These are phyloP conservation scores for Protula sp. DNA, from an alignment of 2,888 invertebrate genomes.

Conservation along the genomic window DNA sequence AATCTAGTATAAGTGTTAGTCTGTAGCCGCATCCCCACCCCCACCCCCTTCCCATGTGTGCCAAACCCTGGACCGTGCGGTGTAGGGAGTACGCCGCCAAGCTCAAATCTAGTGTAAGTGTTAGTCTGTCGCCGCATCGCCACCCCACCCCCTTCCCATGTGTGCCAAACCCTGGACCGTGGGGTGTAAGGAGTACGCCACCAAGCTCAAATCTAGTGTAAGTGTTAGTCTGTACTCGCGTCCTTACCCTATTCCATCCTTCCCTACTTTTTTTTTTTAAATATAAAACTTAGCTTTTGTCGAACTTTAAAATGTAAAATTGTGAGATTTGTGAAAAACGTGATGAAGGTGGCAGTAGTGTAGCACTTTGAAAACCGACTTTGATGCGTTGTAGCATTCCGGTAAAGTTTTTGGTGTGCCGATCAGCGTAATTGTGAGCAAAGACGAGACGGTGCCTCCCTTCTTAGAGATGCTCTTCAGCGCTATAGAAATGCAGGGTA, in stretches of 20 bases:
- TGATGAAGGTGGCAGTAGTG: too few relatives aligned
- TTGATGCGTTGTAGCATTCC: too few relatives aligned
- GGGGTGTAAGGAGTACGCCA: conserved; percentile 41
- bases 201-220: background rate
- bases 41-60: conserved; percentile 91
- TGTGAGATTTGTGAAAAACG: too few relatives aligned
- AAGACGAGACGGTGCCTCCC: conserved; percentile 69
- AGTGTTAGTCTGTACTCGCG: background rate
- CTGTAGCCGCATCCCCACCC: conserved; percentile 64
- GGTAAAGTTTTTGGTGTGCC: conserved; percentile 72
- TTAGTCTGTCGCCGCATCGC: conserved; percentile 24
- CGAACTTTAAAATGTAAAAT: too few relatives aligned
- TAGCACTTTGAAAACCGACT: too few relatives aligned
- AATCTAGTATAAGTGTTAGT: background rate
- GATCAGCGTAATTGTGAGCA: conserved; percentile 62
- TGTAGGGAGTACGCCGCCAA: conserved; percentile 39
- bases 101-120: background rate
- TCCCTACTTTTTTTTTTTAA: too few relatives aligned
- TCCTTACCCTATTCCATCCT: conserved; percentile 84
- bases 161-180: conserved; percentile 71
- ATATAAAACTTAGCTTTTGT: too few relatives aligned
- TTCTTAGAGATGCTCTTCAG: conserved; percentile 82
- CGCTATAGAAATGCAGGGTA: conserved; percentile 83
- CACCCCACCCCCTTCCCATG: conserved; percentile 91
- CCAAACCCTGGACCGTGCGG: conserved; percentile 62